Evolutionary conservation across 2,113 vertebrate species (phyloP).

Genomic region (Poeciliopsis turrubarensis): DNA sequence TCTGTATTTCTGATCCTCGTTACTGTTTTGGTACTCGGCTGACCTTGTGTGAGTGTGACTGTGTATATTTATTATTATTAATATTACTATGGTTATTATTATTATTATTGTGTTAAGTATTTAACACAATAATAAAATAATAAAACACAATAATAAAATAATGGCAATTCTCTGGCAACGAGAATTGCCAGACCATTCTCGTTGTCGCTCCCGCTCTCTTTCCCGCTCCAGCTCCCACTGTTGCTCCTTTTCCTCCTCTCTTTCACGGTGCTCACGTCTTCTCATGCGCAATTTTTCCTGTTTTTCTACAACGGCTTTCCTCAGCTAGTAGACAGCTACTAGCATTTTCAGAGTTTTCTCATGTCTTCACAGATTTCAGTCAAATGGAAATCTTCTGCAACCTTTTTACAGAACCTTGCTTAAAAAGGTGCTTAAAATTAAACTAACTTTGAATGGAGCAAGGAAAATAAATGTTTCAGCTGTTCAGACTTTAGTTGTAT

Average conservation of each 20-base stretch:
- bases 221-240: slow-evolving; percentile 77
- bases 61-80: slow-evolving; percentile 90
- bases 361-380: no score
- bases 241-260: slow-evolving; percentile 81
- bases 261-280: slow-evolving; percentile 90
- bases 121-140: no score
- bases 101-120: slow-evolving; percentile 79
- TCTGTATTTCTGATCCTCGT: slow-evolving; percentile 52
- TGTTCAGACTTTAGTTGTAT: no score
- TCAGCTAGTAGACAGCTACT: no score
- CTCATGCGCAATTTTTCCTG: slow-evolving; percentile 92
- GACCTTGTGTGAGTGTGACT: slow-evolving; percentile 86
- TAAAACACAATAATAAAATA: no score
- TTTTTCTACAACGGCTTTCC: slow-evolving; percentile 96
- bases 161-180: no score
- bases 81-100: slow-evolving; percentile 58
- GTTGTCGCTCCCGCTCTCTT: slow-evolving; percentile 59
- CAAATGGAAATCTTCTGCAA: neutral
- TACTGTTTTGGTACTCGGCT: slow-evolving; percentile 79
- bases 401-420: neutral
- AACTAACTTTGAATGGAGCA: neutral
- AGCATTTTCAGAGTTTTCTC: no score
- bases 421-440: neutral
- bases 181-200: no score
- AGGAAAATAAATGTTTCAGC: no score